Conservation (phyloP, 2,113 vertebrate genomes). For the Sarotherodon lohbergeri region DNA sequence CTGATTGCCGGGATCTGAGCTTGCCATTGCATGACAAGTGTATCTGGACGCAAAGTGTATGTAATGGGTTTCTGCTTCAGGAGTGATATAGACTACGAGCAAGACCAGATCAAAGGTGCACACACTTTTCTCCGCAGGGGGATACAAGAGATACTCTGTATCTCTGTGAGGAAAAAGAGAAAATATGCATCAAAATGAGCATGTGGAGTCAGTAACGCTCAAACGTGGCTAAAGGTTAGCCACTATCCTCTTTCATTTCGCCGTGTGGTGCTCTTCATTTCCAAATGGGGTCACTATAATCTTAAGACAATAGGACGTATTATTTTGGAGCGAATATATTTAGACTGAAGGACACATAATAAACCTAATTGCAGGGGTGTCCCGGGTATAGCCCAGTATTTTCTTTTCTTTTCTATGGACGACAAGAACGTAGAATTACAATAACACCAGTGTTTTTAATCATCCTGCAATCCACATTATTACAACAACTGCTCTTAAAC, state of each 20-base stretch:
- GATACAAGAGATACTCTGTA: slow-evolving; percentile 6
- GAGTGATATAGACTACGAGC: slow-evolving; percentile 28
- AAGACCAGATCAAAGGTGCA: slow-evolving; percentile 59
- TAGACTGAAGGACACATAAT: not conserved
- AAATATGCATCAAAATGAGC: not conserved
- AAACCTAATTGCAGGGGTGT: not conserved
- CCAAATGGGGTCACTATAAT: slow-evolving; percentile 1
- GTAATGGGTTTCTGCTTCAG: slow-evolving; percentile 61
- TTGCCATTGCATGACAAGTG: slow-evolving; percentile 59
- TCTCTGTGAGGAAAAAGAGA: not conserved
- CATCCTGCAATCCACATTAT: not conserved
- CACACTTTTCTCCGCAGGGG: slow-evolving; percentile 25
- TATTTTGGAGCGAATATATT: slow-evolving; percentile 10
- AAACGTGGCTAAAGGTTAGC: slow-evolving; percentile 11
- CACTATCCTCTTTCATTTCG: not conserved
- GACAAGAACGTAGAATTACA: not conserved
- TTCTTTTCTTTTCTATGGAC: not conserved
- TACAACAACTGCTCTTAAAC: not conserved
- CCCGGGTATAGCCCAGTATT: not conserved
- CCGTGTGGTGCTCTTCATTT: not conserved
- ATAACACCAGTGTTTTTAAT: not conserved
- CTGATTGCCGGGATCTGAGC: slow-evolving; percentile 68
- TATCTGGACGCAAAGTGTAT: slow-evolving; percentile 60
- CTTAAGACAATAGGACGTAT: slow-evolving; percentile 1
- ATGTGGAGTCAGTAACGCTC: not conserved